A percentile compares a stretch with the other conserved stretches of the same genome.
Conservation (phyloP, 1,140 invertebrate species). For the Megalonaias nervosa region DNA sequence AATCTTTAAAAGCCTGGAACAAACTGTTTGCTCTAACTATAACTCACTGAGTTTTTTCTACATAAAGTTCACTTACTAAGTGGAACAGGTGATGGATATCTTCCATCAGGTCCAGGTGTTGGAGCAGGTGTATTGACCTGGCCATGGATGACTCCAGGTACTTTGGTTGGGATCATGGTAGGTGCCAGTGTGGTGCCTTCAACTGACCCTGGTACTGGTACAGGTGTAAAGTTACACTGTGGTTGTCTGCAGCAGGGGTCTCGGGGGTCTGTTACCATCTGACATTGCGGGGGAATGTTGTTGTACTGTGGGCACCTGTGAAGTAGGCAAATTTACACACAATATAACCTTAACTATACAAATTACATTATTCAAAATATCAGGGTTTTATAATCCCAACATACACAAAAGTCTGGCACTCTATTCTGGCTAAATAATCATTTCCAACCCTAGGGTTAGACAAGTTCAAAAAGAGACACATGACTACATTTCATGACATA, state of each 20-base stretch:
- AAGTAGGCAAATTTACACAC: not conserved
- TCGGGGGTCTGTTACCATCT: constrained; percentile 50
- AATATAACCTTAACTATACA: too few species aligned
- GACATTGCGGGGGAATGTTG: constrained; percentile 53
- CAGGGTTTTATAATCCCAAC: too few species aligned
- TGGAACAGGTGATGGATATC: constrained; percentile 24
- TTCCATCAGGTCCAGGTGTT: constrained; percentile 38
- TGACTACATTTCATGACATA: too few species aligned
- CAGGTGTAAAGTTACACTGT: constrained; percentile 42
- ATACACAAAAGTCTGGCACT: too few species aligned
- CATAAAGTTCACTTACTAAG: constrained; percentile 35
- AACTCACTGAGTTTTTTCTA: too few species aligned
- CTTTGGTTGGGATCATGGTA: constrained; percentile 32
- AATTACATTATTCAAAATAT: too few species aligned
- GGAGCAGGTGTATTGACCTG: constrained; percentile 34
- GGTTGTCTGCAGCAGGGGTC: constrained; percentile 59
- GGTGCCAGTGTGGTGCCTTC: constrained; percentile 8
- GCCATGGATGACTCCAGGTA: constrained; percentile 35
- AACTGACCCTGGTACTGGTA: constrained; percentile 12
- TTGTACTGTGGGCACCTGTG: constrained; percentile 52
- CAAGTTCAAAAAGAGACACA: too few species aligned
- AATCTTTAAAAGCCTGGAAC: too few species aligned
- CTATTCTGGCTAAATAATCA: too few species aligned
- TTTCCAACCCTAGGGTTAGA: too few species aligned
- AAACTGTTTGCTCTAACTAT: too few species aligned